A percentile compares a stretch with the other conserved stretches of the same genome.
Evolutionary conservation across 2,797 vertebrate genomes (phyloP).

Genomic region (Etheostoma nigrum): DNA sequence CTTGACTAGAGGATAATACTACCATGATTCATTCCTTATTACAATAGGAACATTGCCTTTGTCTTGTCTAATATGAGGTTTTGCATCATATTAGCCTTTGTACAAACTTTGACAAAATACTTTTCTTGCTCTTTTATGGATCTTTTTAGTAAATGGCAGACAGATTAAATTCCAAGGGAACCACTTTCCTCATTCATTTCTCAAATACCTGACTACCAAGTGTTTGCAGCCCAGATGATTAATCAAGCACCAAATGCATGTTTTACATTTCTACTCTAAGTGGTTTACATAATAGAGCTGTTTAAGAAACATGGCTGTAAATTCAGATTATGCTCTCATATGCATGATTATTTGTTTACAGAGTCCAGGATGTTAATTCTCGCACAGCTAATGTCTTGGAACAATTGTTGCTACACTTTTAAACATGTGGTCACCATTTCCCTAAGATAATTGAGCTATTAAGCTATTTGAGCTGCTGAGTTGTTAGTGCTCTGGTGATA

Average conservation of each 20-base stretch:
- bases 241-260: slow-evolving; percentile 17
- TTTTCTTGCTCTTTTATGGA: slow-evolving; percentile 7
- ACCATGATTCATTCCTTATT: not conserved
- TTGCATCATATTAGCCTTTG: not conserved
- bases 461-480: slow-evolving; percentile 45
- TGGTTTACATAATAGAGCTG: slow-evolving; percentile 29
- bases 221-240: slow-evolving; percentile 23
- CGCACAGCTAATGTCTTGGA: slow-evolving; percentile 48
- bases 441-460: slow-evolving; percentile 70
- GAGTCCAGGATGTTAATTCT: slow-evolving; percentile 42
- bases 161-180: slow-evolving; percentile 13
- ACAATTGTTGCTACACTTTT: slow-evolving; percentile 35
- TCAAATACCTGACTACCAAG: slow-evolving; percentile 1
- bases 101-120: not conserved
- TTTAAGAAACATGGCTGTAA: slow-evolving; percentile 21
- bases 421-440: slow-evolving; percentile 66
- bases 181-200: slow-evolving; percentile 14
- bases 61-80: not conserved
- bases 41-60: not conserved
- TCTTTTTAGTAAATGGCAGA: not conserved
- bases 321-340: slow-evolving; percentile 16
- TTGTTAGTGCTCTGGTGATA: slow-evolving; percentile 65
- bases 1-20: not conserved
- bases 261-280: slow-evolving; percentile 37
- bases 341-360: slow-evolving; percentile 44